Evolutionary conservation across 1,140 invertebrate genomes (phyloP).

Genomic region (Pseudomyrmex sp.): DNA sequence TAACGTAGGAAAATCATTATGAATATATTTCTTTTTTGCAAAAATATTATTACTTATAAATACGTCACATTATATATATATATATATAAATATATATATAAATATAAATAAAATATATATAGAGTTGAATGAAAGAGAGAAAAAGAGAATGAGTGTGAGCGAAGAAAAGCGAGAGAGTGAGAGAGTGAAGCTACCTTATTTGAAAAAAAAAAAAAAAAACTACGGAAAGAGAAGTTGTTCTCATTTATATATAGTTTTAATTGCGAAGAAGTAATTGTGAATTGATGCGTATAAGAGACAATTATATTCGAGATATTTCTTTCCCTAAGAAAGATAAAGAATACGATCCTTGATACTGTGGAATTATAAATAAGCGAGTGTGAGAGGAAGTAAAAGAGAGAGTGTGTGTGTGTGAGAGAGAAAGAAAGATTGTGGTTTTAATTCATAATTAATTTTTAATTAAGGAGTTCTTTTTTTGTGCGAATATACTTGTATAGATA

Average conservation of each 20-base stretch:
- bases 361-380: conserved; percentile 53
- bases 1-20: conserved; percentile 81
- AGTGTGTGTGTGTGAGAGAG: not conserved
- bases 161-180: conserved; percentile 45
- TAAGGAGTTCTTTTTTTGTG: conserved; percentile 67
- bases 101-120: not conserved
- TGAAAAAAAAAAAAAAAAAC: conserved; percentile 25
- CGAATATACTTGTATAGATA: conserved; percentile 67
- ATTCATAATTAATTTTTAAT: conserved; percentile 69
- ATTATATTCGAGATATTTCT: conserved; percentile 34
- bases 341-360: conserved; percentile 59
- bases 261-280: conserved; percentile 59
- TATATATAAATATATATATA: conserved; percentile 29
- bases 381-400: no score
- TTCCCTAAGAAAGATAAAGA: conserved; percentile 25
- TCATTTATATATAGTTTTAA: conserved; percentile 77
- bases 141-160: conserved; percentile 42
- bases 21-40: conserved; percentile 76
- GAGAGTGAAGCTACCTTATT: conserved; percentile 60
- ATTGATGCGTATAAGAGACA: conserved; percentile 1
- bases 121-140: conserved; percentile 58
- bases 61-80: conserved; percentile 80
- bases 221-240: conserved; percentile 65
- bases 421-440: conserved; percentile 66
- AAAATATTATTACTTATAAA: conserved; percentile 84